Evolutionary conservation across 1,140 invertebrate genomes (phyloP).

Genomic region (Bombus terrestris): DNA sequence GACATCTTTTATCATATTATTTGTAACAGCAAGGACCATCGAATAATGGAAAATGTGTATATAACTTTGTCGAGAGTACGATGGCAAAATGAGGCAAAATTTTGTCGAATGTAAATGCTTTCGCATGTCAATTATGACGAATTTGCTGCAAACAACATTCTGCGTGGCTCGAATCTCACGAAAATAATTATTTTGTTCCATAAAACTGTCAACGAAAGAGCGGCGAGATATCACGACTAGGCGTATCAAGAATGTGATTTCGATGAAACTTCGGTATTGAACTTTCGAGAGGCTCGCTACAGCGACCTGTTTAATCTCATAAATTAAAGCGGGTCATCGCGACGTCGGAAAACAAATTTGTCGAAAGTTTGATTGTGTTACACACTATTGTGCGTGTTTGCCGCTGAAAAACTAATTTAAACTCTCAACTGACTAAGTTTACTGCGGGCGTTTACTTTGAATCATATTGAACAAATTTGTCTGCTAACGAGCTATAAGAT

Average conservation of each 20-base stretch:
- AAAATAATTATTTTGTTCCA: conserved; percentile 1
- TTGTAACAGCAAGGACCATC: conserved; percentile 67
- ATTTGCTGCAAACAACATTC: background rate
- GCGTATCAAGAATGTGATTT: background rate
- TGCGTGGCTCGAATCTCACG: background rate
- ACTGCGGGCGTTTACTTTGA: conserved; percentile 26
- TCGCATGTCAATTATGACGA: too few species aligned
- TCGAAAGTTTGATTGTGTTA: conserved; percentile 47
- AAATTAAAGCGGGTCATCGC: conserved; percentile 21
- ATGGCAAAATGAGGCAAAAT: background rate
- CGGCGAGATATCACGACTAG: background rate
- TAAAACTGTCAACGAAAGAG: background rate
- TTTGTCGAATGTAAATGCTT: background rate
- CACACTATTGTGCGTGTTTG: conserved; percentile 50
- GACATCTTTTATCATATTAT: conserved; percentile 1
- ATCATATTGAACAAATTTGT: conserved; percentile 35
- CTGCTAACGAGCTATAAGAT: conserved; percentile 21
- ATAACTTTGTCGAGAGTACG: too few species aligned
- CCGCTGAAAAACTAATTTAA: conserved; percentile 49
- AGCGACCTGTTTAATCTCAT: conserved; percentile 36
- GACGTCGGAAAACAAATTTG: conserved; percentile 26
- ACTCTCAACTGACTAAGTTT: conserved; percentile 24
- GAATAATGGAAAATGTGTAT: background rate
- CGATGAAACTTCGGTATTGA: conserved; percentile 30
- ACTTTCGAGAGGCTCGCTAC: conserved; percentile 6